Conservation (phyloP, 2,888 invertebrate genomes). For the Carpatolechia fugitivella region DNA sequence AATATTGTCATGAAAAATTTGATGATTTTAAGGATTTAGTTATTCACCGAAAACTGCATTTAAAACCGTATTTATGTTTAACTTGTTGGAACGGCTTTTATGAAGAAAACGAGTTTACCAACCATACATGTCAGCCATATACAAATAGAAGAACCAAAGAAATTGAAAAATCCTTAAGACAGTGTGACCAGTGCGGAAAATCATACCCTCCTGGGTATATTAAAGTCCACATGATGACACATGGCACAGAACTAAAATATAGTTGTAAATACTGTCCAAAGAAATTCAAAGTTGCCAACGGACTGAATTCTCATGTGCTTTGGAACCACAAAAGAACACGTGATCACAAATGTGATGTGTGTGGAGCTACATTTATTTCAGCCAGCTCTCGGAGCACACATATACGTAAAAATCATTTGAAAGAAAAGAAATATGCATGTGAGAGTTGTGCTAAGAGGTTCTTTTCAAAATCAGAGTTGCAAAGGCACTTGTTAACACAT, state of each 20-base stretch:
- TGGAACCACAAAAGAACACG: slow-evolving; percentile 73
- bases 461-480: slow-evolving; percentile 68
- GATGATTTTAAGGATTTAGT: slow-evolving; percentile 66
- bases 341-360: slow-evolving; percentile 70
- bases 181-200: slow-evolving; percentile 74
- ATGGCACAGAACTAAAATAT: slow-evolving; percentile 59
- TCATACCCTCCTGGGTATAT: slow-evolving; percentile 73
- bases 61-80: slow-evolving; percentile 66
- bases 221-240: slow-evolving; percentile 68
- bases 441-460: slow-evolving; percentile 68
- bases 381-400: slow-evolving; percentile 69
- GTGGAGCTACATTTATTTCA: slow-evolving; percentile 69
- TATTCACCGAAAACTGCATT: slow-evolving; percentile 62
- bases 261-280: slow-evolving; percentile 72
- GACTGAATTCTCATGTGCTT: slow-evolving; percentile 64
- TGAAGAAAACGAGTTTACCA: slow-evolving; percentile 40
- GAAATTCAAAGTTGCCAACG: slow-evolving; percentile 70
- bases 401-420: slow-evolving; percentile 67
- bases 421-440: slow-evolving; percentile 71
- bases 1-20: slow-evolving; percentile 70
- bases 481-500: slow-evolving; percentile 67
- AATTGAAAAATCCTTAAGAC: slow-evolving; percentile 46
- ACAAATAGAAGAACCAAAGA: slow-evolving; percentile 46
- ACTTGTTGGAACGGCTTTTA: slow-evolving; percentile 71
- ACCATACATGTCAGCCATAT: slow-evolving; percentile 59